Base-by-base conservation (phyloP, 2,888 invertebrate genomes). In the Sarcophaga caerulescens region DNA sequence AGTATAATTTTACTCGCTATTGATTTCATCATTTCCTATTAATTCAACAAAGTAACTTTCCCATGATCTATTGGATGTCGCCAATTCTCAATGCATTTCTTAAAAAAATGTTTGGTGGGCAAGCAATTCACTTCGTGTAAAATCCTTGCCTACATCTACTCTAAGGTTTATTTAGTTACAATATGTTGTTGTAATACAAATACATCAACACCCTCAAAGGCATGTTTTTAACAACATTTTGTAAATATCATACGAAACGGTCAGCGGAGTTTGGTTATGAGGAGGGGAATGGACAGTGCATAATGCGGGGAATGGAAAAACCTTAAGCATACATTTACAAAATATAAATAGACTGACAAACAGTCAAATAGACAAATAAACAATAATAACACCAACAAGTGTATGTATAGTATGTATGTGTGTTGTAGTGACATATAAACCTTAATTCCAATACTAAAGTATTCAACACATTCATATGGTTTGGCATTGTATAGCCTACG, bases 391-490 rank as follows among this genome's bases (percentile, higher is more conserved):
- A 71, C 66, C 45, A 52, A 52, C 35, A 68, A 66, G 62, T 35
- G 35, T 14, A 52, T 14, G 4, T 47, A 47, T 14, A n/a, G 47
- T 47, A 75, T 63, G 47, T 21, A 63, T 23, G 45, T 44, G 17
- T 75, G 35, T 81, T 70, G 70, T 74, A 69, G 8, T 83, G 85
- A 71, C 73, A 76, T 69, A 83, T 80, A 83, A 83, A 85, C 63
- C 73, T 81, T 85, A 77, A 85, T 83, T 74, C 80, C 83, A 81
- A 81, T 86, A 75, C 84, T 66, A 79, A 76, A 77, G 44, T 69
- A 69, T 71, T 75, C 71, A 71, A 82, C 57, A 71, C 70, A 69
- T 68, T 23, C 35, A 59, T 12, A 35, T 23, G 52, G 6, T 63
- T 57, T 63, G 52, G 8, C 65, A 59, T 44, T 79, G 57, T 74